Evolutionary conservation across 2,797 vertebrate species (phyloP), one percentile per base, ranked within the genome.

Genomic region (Cyprinella venusta): DNA sequence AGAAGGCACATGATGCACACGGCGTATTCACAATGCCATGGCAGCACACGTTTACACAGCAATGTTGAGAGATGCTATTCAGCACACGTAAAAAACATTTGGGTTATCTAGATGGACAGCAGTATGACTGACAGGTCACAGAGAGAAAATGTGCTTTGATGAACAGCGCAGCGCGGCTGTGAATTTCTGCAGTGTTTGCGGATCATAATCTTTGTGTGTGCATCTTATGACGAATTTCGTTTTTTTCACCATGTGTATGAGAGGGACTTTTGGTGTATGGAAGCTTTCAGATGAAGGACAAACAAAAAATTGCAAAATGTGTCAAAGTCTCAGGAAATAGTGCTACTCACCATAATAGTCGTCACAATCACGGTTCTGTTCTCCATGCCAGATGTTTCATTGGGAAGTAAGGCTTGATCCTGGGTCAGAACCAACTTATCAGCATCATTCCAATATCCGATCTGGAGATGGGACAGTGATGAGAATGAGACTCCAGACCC

Each of bases 381-480:
- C 91, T 99, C 98, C 90, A 98, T 96, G n/a, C 95, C 92, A 21
- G 97, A 95, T 84, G 97, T 97, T 88, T 99, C 98, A 89, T 99
- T 99, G 89, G 95, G 96, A 64, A 97, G 93, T 48, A 94, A 93
- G 72, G 96, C 96, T 67, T 98, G 96, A 87, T 96, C 97, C 91
- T 99, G 98, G 90, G 98, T 97, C 90, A 99, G 91, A 86, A 99
- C 98, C 84, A 99, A 92, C 89, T 98, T 99, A 93, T 99, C 98
- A 88, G 97, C 97, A 89, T 99, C 98, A 0, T 98, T 99, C 98
- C 98, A 99, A 92, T 99, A 99, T 82, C 98, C 98, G 85, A 99
- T 97, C 98, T 99, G 90, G 52, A 40, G 64, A 83, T 9, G 26
- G 84, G 40, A 86, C 40, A 85, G 24, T 13, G 10, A 48, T 12